These are phyloP conservation scores for Rhineura floridana DNA, from an alignment of 2,113 vertebrate genomes.

Conservation along the genomic window DNA sequence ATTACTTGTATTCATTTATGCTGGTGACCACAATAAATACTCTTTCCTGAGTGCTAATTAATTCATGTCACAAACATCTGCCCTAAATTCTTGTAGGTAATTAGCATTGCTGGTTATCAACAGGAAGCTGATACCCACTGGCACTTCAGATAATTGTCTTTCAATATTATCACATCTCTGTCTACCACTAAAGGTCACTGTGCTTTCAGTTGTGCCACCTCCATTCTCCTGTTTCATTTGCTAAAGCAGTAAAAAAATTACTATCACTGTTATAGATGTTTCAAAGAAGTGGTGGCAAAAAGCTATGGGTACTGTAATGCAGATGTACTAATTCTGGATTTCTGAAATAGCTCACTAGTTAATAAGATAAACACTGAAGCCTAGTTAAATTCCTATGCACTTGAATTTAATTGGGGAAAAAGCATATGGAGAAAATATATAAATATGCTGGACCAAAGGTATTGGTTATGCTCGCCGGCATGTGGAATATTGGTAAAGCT, in stretches of 20 bases:
- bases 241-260: conserved; percentile 47
- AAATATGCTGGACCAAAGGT: conserved; percentile 31
- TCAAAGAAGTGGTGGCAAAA: conserved; percentile 8
- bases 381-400: conserved; percentile 4
- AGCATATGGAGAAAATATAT: conserved; percentile 14
- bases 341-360: neutral
- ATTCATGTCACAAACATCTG: conserved; percentile 73
- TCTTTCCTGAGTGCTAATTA: conserved; percentile 62
- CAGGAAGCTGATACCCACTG: conserved; percentile 68
- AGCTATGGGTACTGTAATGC: conserved; percentile 19
- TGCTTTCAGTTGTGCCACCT: conserved; percentile 31
- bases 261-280: conserved; percentile 42
- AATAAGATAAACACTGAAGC: neutral
- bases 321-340: conserved; percentile 16
- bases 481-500: conserved; percentile 24
- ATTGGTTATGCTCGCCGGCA: conserved; percentile 29
- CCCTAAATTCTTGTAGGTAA: conserved; percentile 75
- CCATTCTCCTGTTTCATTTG: conserved; percentile 35
- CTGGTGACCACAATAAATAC: conserved; percentile 21
- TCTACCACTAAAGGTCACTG: conserved; percentile 74
- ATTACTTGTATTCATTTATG: neutral
- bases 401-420: conserved; percentile 47
- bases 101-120: conserved; percentile 76
- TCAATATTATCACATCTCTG: conserved; percentile 68
- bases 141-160: conserved; percentile 78